A percentile compares a stretch with the other conserved stretches of the same genome.
phyloP scores from a whole-genome alignment of 2,888 invertebrate species.

The Dolichomitus sp. region DNA sequence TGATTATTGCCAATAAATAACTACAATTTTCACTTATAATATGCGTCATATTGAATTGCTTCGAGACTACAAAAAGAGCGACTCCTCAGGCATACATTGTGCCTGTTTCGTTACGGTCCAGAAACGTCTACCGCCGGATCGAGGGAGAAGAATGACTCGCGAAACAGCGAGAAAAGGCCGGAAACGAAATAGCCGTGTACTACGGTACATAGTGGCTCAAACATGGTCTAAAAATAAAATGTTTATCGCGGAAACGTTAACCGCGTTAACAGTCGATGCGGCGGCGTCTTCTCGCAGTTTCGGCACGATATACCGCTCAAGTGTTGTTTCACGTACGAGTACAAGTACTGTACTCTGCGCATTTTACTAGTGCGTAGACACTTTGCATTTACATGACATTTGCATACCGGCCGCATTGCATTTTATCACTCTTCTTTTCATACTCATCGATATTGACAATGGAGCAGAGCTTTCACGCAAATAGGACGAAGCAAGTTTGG shows the following conservation, averaged over 20 bases:
- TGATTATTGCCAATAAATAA: not conserved
- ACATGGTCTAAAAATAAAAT: conserved; percentile 61
- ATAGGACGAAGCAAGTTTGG: not conserved
- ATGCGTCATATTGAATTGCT: conserved; percentile 1
- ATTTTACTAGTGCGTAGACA: not conserved
- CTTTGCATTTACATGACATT: not conserved
- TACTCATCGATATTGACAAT: conserved; percentile 9
- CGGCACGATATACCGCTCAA: conserved; percentile 13
- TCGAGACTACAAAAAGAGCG: not conserved
- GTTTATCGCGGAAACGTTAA: conserved; percentile 63
- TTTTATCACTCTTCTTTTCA: not conserved
- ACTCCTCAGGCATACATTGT: conserved; percentile 3
- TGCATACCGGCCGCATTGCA: not conserved
- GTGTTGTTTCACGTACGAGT: not conserved
- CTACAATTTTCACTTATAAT: not conserved
- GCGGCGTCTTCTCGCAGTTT: conserved; percentile 31
- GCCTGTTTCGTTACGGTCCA: conserved; percentile 53
- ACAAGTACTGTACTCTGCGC: not conserved
- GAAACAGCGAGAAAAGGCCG: conserved; percentile 53
- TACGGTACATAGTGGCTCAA: conserved; percentile 32
- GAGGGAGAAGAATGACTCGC: conserved; percentile 38
- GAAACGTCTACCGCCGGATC: conserved; percentile 52
- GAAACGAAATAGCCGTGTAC: conserved; percentile 56
- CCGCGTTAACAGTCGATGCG: conserved; percentile 53
- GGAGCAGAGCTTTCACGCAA: not conserved